Conservation (phyloP, 2,797 vertebrate genomes). For the Gobio occitaniae region DNA sequence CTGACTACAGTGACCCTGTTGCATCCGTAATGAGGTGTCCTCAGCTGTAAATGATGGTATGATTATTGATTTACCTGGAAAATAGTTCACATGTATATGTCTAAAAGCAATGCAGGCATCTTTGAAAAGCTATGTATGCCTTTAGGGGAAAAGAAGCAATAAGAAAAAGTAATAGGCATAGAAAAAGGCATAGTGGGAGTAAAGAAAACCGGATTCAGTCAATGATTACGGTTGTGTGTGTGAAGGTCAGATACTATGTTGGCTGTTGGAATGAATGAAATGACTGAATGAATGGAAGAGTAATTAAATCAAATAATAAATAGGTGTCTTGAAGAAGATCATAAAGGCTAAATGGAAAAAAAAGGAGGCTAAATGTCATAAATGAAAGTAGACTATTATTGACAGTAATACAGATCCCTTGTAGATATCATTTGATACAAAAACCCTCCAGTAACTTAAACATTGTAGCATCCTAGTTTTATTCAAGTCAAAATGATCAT, state of each 20-base stretch:
- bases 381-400: neutral
- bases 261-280: neutral
- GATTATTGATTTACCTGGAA: conserved; percentile 14
- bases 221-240: neutral
- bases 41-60: conserved; percentile 23
- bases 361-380: neutral
- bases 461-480: neutral
- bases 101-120: neutral
- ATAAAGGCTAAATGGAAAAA: neutral
- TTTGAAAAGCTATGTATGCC: neutral
- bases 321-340: neutral
- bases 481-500: neutral
- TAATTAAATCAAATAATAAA: neutral
- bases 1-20: conserved; percentile 1
- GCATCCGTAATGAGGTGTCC: conserved; percentile 15
- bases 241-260: neutral
- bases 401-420: neutral
- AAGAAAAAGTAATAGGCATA: neutral
- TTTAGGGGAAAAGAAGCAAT: neutral
- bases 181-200: neutral
- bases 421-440: neutral
- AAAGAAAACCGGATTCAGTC: neutral
- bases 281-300: neutral
- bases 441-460: neutral
- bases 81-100: neutral